phyloP scores from a whole-genome alignment of 2,797 vertebrate species.

The Halcyon badia region DNA sequence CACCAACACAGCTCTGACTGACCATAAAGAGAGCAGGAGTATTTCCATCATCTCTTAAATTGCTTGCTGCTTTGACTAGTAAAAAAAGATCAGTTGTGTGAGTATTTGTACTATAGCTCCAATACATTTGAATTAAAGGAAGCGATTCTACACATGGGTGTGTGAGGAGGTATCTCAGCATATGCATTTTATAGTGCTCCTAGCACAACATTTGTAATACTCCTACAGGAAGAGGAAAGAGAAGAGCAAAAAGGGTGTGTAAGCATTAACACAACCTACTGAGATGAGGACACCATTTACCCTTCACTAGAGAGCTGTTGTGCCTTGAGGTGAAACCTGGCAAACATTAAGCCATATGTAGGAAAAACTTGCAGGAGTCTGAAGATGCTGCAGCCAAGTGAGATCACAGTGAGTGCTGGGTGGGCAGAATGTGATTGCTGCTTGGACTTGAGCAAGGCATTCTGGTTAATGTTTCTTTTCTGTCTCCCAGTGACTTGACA shows the following conservation, averaged over 20 bases:
- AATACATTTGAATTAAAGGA: neutral
- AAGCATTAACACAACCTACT: neutral
- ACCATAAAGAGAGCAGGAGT: neutral
- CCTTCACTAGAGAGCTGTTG: neutral
- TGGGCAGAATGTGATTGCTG: neutral
- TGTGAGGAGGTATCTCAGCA: neutral
- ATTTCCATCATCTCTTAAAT: neutral
- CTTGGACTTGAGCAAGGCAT: neutral
- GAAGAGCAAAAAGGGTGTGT: neutral
- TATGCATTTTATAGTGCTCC: neutral
- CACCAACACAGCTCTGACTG: neutral
- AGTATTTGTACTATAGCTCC: neutral
- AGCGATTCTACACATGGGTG: neutral
- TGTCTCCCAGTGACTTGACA: neutral
- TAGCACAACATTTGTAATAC: neutral
- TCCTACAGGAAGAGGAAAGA: neutral
- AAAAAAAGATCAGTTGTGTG: neutral
- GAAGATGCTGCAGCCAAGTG: neutral
- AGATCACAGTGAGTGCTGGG: neutral
- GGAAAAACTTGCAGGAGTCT: neutral
- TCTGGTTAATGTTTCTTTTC: constrained; percentile 11
- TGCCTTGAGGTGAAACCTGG: neutral
- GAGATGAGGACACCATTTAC: neutral
- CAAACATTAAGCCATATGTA: neutral
- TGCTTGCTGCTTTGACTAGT: neutral